Evolutionary conservation across 2,797 vertebrate species (phyloP).

Genomic region (Chelidonichthys spinosus): DNA sequence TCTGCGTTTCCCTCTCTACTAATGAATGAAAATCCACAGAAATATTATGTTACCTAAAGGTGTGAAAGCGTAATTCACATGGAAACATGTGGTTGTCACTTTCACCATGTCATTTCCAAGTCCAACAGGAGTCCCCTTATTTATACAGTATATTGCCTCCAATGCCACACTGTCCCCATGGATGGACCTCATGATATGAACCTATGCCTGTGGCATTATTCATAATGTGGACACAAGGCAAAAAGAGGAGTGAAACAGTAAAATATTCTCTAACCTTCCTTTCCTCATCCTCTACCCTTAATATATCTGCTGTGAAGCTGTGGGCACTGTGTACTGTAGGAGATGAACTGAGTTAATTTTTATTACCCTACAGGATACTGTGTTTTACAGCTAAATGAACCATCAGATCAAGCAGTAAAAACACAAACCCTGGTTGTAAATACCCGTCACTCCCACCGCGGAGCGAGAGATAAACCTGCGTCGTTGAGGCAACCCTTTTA

Average conservation of each 20-base stretch:
- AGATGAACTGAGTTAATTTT: conserved; percentile 59
- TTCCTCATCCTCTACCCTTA: background rate
- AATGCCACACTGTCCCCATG: conserved; percentile 20
- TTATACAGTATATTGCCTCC: background rate
- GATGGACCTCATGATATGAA: background rate
- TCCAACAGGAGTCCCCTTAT: background rate
- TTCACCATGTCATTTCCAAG: background rate
- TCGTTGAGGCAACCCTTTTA: conserved; percentile 39
- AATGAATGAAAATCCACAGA: background rate
- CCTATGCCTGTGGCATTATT: conserved; percentile 17
- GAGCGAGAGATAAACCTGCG: conserved; percentile 39
- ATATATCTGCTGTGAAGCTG: conserved; percentile 25
- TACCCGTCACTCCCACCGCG: conserved; percentile 45
- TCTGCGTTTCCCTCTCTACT: no score
- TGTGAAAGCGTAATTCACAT: background rate
- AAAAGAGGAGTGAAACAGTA: background rate
- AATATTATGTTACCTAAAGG: background rate
- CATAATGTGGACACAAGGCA: conserved; percentile 16
- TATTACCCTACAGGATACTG: conserved; percentile 44
- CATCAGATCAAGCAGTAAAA: conserved; percentile 53
- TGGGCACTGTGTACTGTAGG: conserved; percentile 38
- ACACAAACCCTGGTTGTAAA: conserved; percentile 65
- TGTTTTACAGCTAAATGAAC: conserved; percentile 56
- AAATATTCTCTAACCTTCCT: background rate
- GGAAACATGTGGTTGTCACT: background rate